Conservation (phyloP, 2,113 vertebrate species). For the Odobenus rosmarus region DNA sequence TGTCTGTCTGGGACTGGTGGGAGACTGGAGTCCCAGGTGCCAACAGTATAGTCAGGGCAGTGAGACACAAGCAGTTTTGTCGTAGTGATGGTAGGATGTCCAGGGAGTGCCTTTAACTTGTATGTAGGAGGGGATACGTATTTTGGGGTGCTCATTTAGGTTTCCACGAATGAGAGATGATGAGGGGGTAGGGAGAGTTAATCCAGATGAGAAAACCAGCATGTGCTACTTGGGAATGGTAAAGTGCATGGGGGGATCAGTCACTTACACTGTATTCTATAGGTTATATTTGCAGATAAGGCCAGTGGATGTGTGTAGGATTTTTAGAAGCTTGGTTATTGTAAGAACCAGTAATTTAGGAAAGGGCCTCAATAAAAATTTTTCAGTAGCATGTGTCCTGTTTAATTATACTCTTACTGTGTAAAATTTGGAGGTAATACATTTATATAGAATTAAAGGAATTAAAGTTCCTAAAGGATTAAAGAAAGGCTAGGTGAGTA, state of each 20-base stretch:
- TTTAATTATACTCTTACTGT: conserved; percentile 49
- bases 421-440: conserved; percentile 42
- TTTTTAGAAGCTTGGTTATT: conserved; percentile 40
- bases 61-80: neutral
- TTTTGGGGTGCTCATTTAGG: neutral
- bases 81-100: neutral
- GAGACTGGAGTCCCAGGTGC: neutral
- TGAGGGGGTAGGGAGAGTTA: neutral
- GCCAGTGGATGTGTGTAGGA: neutral
- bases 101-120: neutral
- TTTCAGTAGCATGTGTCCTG: neutral
- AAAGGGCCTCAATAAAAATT: conserved; percentile 21
- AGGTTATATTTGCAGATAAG: conserved; percentile 20
- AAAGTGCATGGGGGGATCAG: neutral
- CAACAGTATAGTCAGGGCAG: neutral
- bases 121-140: neutral
- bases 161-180: neutral
- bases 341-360: neutral
- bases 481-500: conserved; percentile 47
- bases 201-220: neutral
- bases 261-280: neutral
- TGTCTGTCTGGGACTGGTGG: neutral
- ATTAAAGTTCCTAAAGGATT: conserved; percentile 41
- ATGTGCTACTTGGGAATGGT: neutral
- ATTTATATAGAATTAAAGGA: conserved; percentile 19